A percentile compares a stretch with the other conserved stretches of the same genome.
Conservation (phyloP, 2,888 invertebrate genomes). For the Spilarctia lutea region DNA sequence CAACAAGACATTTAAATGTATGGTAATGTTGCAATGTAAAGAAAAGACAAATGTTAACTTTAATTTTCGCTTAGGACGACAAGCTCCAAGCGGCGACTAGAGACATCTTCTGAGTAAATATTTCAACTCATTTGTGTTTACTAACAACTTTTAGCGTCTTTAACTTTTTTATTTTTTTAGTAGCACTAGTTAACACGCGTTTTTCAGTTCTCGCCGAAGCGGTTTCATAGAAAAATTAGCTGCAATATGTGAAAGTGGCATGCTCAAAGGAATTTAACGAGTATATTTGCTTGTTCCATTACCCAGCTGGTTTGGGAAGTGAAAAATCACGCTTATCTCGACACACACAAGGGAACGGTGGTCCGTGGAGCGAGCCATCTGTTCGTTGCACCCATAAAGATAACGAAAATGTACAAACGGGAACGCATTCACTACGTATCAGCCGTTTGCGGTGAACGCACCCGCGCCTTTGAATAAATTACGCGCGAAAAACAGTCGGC, state of each 20-base stretch:
- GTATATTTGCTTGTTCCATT: slow-evolving; percentile 79
- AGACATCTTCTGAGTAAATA: slow-evolving; percentile 69
- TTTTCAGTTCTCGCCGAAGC: slow-evolving; percentile 46
- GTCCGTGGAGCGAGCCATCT: slow-evolving; percentile 80
- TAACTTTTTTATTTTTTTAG: slow-evolving; percentile 39
- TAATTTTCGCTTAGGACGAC: not conserved
- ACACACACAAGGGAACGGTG: slow-evolving; percentile 77
- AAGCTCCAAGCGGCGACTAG: slow-evolving; percentile 53
- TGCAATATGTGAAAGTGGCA: slow-evolving; percentile 69
- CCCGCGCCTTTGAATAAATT: slow-evolving; percentile 66
- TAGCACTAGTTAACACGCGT: slow-evolving; percentile 45
- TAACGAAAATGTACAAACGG: slow-evolving; percentile 81
- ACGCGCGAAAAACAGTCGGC: slow-evolving; percentile 81
- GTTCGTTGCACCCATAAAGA: slow-evolving; percentile 86
- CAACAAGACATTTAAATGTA: slow-evolving; percentile 48
- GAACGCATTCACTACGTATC: slow-evolving; percentile 79
- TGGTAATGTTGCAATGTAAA: slow-evolving; percentile 56
- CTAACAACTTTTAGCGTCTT: slow-evolving; percentile 66
- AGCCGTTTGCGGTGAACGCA: slow-evolving; percentile 73
- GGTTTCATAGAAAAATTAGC: slow-evolving; percentile 77
- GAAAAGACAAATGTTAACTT: slow-evolving; percentile 37
- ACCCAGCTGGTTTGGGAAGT: slow-evolving; percentile 82
- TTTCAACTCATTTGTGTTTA: slow-evolving; percentile 73
- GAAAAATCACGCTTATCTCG: slow-evolving; percentile 85
- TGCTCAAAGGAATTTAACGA: slow-evolving; percentile 70